phyloP scores from a whole-genome alignment of 2,888 invertebrate genomes.

The Patella caerulea region DNA sequence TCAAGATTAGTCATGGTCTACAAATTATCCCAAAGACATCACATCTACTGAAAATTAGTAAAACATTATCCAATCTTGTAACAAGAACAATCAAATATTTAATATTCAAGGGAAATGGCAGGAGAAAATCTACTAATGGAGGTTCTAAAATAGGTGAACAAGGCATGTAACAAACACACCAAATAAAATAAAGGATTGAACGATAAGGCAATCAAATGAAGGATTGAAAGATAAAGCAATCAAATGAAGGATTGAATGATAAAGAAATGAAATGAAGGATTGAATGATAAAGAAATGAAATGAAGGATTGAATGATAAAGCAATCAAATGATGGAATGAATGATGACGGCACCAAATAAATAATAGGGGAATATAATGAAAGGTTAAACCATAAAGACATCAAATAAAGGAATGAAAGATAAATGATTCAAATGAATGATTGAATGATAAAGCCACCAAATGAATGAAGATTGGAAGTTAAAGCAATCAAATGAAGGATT shows the following conservation, averaged over 20 bases:
- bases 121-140: no score
- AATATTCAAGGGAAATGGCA: no score
- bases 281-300: neutral
- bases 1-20: no score
- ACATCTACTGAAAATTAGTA: no score
- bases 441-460: neutral
- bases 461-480: conserved; percentile 11
- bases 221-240: conserved; percentile 8
- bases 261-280: conserved; percentile 6
- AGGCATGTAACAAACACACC: neutral
- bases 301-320: conserved; percentile 2
- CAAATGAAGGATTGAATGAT: neutral
- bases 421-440: neutral
- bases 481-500: neutral
- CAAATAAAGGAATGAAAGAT: neutral
- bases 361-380: neutral
- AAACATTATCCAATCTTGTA: no score
- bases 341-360: conserved; percentile 1
- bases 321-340: neutral
- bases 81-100: no score
- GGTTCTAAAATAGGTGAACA: neutral
- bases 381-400: neutral
- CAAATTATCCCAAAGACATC: no score
- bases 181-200: neutral
- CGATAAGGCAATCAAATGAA: neutral